Conservation (phyloP, 2,797 vertebrate species). For the Falco cherrug region DNA sequence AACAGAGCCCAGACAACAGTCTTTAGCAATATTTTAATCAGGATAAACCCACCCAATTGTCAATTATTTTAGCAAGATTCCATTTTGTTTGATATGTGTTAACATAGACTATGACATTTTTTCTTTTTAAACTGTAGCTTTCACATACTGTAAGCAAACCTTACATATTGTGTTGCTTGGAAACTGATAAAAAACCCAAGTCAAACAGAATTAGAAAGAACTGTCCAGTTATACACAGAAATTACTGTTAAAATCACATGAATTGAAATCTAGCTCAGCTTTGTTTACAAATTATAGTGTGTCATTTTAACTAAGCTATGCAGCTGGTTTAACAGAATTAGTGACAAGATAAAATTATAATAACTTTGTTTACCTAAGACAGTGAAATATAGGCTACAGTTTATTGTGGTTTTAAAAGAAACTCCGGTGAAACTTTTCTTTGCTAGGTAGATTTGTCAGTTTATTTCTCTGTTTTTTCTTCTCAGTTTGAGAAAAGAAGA, state of each 20-base stretch:
- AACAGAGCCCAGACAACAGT: neutral
- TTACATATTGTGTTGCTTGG: neutral
- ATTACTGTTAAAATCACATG: neutral
- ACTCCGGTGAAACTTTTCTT: neutral
- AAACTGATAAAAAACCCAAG: neutral
- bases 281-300: conserved; percentile 31
- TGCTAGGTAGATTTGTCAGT: neutral
- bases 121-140: neutral
- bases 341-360: conserved; percentile 51
- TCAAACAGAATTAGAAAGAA: conserved; percentile 22
- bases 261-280: conserved; percentile 5
- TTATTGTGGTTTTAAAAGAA: neutral
- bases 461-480: neutral
- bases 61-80: neutral
- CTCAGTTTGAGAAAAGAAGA: neutral
- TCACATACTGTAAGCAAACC: neutral
- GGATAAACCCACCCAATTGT: neutral
- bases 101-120: neutral
- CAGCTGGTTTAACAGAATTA: conserved; percentile 44
- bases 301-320: conserved; percentile 22
- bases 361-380: conserved; percentile 32
- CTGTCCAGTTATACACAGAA: neutral
- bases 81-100: neutral
- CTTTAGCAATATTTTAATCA: neutral
- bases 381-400: neutral